Conservation (phyloP, 2,797 vertebrate genomes). For the Lateolabrax maculatus region DNA sequence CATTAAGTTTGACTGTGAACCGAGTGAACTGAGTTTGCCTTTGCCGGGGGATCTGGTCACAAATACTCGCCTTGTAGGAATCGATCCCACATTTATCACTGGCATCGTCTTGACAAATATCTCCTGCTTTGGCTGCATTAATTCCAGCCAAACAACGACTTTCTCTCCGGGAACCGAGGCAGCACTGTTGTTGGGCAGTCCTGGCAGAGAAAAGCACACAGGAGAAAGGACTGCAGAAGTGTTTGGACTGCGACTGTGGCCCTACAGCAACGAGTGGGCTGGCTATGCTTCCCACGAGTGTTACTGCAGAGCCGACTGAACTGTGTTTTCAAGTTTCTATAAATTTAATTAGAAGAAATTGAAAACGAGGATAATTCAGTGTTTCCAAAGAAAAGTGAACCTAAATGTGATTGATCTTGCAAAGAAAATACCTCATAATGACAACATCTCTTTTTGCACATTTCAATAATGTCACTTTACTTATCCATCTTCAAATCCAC, state of each 20-base stretch:
- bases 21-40: conserved; percentile 48
- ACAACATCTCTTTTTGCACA: not conserved
- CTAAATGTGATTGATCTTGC: conserved; percentile 14
- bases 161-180: conserved; percentile 87
- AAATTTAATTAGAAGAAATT: conserved; percentile 37
- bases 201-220: conserved; percentile 79
- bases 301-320: conserved; percentile 23
- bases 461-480: not conserved
- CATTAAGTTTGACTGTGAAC: conserved; percentile 42
- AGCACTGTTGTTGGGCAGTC: conserved; percentile 92
- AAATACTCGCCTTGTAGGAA: conserved; percentile 88
- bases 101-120: conserved; percentile 82
- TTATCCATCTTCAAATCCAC: conserved; percentile 2
- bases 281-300: conserved; percentile 22
- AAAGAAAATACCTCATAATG: not conserved
- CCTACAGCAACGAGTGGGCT: conserved; percentile 21
- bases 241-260: conserved; percentile 51
- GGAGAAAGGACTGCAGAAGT: conserved; percentile 38
- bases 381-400: conserved; percentile 12
- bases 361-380: not conserved
- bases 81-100: conserved; percentile 84
- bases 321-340: conserved; percentile 23
- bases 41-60: conserved; percentile 31
- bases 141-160: conserved; percentile 90
- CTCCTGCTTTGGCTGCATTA: conserved; percentile 87